Base-by-base conservation (phyloP, 2,888 invertebrate genomes). In the Sarcophaga carnaria region DNA sequence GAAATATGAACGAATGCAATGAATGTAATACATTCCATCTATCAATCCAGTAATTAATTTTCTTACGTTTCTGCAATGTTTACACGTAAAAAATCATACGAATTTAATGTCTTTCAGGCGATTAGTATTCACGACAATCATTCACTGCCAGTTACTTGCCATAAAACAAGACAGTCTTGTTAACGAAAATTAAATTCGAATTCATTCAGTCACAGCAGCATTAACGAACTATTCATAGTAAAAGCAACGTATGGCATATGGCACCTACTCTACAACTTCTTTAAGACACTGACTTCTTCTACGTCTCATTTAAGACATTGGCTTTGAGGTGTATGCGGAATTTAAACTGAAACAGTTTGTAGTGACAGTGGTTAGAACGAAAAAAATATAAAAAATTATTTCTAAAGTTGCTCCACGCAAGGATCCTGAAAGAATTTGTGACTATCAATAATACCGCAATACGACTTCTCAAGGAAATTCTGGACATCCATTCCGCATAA, bases 171-270 rank as follows among this genome's bases (percentile, higher is more conserved):
- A 17, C 54, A 54, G 25, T 71, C 45, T 69, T 81, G 67, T 8
- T 45, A 45, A 37, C 37, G 22, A 64, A 59, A 71, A 77, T 77
- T 82, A 11, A 59, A 70, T 5, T 64, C 1, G 74, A 59, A 76
- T 63, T 25, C n/a, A 62, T 74, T 80, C 47, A 37, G 14, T n/a
- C 37, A 54, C 77, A 11, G 27, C 20, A 27, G 25, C 20, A 4
- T 67, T 83, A 83, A 83, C 10, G 66, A 83, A 78, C 78, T 78
- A 83, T 83, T 72, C 72, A 83, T 4, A 17, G 37, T 3, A 37
- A 12, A 20, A n/a, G 3, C 3, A 67, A 17, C 12, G 2, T 54
- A 54, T 12, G 17, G 10, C 5, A 0, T 54, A 54, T 12, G 17
- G 10, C 17, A 54, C 54, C 17, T 12, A 54, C 17, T 14, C 14